These are phyloP conservation scores for Huso huso DNA, from an alignment of 2,797 vertebrate species.

Conservation along the genomic window DNA sequence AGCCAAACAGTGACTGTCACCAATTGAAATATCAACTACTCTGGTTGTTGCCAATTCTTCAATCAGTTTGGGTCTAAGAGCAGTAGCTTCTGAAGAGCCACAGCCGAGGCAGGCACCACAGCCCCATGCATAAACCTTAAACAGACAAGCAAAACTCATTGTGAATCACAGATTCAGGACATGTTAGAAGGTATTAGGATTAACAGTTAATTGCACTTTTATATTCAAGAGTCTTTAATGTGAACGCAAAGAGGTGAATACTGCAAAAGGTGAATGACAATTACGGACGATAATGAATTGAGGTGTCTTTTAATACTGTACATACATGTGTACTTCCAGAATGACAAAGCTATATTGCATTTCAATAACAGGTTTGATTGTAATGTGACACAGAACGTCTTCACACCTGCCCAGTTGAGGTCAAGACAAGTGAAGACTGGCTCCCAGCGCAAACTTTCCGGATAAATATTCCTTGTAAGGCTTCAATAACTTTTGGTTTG, in stretches of 20 bases:
- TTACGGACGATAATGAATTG: too few species aligned
- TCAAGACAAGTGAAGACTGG: slow-evolving; percentile 68
- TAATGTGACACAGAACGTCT: not conserved
- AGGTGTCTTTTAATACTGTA: too few species aligned
- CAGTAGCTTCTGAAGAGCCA: slow-evolving; percentile 70
- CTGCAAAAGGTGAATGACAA: too few species aligned
- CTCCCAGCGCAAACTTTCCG: slow-evolving; percentile 72
- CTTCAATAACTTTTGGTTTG: slow-evolving; percentile 72
- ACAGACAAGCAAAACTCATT: not conserved
- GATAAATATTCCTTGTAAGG: slow-evolving; percentile 72
- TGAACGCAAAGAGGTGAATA: too few species aligned
- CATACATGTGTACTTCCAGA: too few species aligned
- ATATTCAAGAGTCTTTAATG: too few species aligned
- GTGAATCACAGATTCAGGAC: too few species aligned
- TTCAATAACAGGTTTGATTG: not conserved
- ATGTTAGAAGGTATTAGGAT: too few species aligned
- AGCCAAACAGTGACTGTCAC: slow-evolving; percentile 70
- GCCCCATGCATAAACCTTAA: slow-evolving; percentile 68
- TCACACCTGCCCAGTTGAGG: slow-evolving; percentile 68
- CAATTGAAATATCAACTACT: slow-evolving; percentile 70
- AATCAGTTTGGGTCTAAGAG: slow-evolving; percentile 64
- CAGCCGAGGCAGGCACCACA: slow-evolving; percentile 70
- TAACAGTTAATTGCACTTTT: too few species aligned
- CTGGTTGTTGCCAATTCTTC: slow-evolving; percentile 68
- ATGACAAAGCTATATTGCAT: not conserved